A percentile compares a stretch with the other conserved stretches of the same genome.
phyloP scores from a whole-genome alignment of 2,888 invertebrate genomes.

The Dicranocentrus wangi region DNA sequence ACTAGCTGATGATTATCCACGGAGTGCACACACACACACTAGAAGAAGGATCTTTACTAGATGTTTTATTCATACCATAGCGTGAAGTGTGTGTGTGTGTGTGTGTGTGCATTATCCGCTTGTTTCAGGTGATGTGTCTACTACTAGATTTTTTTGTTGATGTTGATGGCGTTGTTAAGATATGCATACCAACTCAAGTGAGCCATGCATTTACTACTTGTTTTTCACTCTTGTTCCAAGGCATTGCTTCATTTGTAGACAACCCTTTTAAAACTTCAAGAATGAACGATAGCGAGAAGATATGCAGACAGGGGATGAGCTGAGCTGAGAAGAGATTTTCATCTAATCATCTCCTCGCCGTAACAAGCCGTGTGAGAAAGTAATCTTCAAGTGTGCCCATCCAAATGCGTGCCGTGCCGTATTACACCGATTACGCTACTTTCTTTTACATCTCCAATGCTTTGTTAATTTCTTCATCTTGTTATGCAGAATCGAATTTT shows the following conservation, averaged over 20 bases:
- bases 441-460: no score
- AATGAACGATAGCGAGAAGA: constrained; percentile 3
- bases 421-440: not conserved
- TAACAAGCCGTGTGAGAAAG: not conserved
- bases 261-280: constrained; percentile 12
- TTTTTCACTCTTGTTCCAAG: constrained; percentile 7
- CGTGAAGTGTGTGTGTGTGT: constrained; percentile 24
- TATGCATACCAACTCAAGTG: constrained; percentile 38
- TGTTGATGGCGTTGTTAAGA: constrained; percentile 32
- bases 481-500: no score
- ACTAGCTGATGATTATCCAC: constrained; percentile 36
- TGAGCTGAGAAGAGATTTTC: constrained; percentile 19
- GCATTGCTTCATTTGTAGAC: not conserved
- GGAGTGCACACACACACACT: not conserved
- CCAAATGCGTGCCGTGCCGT: no score
- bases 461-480: no score
- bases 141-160: not conserved
- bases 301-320: not conserved
- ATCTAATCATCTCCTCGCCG: constrained; percentile 11
- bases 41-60: not conserved
- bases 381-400: no score
- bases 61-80: constrained; percentile 26
- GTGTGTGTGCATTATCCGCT: not conserved
- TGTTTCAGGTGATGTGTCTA: constrained; percentile 3
- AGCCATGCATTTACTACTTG: constrained; percentile 27